phyloP scores from a whole-genome alignment of 2,113 vertebrate species.

The Sphyrna mokarran region DNA sequence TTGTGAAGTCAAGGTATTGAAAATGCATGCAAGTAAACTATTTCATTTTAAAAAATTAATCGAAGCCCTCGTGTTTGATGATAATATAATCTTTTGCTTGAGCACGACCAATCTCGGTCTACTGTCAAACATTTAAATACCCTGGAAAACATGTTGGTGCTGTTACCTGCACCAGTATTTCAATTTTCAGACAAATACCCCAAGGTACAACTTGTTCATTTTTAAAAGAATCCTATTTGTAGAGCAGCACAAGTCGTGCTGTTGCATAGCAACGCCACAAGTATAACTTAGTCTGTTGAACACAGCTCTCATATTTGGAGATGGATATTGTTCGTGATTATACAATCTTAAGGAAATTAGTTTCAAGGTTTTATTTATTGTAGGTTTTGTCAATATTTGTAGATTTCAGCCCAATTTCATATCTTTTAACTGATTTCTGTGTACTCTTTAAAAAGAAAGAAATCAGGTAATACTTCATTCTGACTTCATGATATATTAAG shows the following conservation, averaged over 20 bases:
- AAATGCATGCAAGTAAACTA: constrained; percentile 7
- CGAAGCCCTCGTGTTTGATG: neutral
- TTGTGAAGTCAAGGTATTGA: constrained; percentile 26
- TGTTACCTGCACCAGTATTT: constrained; percentile 33
- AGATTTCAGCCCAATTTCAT: neutral
- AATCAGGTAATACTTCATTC: neutral
- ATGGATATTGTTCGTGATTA: constrained; percentile 26
- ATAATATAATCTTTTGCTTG: neutral
- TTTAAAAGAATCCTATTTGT: constrained; percentile 26
- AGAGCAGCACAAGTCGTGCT: constrained; percentile 6
- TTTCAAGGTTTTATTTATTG: neutral
- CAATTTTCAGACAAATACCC: constrained; percentile 36
- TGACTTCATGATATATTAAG: neutral
- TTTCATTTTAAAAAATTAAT: constrained; percentile 25
- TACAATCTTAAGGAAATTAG: constrained; percentile 3
- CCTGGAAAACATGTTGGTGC: neutral
- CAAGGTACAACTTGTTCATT: constrained; percentile 29
- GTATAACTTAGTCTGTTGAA: constrained; percentile 23
- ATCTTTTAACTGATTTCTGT: neutral
- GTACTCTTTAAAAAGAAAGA: neutral
- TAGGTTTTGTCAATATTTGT: constrained; percentile 20
- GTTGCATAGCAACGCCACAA: constrained; percentile 21
- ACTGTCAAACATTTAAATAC: neutral
- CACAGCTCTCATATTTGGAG: neutral
- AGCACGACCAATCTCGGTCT: neutral